Base-by-base conservation (phyloP, 2,888 invertebrate genomes). In the Linnaemya tessellans region DNA sequence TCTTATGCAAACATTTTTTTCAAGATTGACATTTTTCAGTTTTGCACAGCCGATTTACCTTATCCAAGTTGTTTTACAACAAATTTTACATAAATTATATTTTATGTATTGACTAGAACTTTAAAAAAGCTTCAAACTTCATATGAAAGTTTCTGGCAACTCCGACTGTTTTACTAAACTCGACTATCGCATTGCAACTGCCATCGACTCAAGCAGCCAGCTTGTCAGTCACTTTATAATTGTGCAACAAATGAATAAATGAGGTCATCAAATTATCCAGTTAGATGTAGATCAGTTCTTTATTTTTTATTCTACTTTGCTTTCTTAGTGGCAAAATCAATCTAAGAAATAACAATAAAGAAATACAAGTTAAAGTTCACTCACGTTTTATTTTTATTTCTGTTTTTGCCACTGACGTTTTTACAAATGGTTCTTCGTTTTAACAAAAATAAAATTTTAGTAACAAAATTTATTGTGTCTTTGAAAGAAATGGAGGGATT, bases 281-380 rank as follows among this genome's bases (percentile, higher is more conserved):
- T 41, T 80, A 70, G 73, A 84, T 84, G 77, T 84, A 56, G 64
- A 84, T 64, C 73, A 81, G 43, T 41, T 56, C 38, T 20, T 43
- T 54, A 20, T 62, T 49, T 18, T 62, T 22, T 7, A 30, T 49
- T 51, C 20, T 68, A 49, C 43, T 56, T 62, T 68, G 10, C 10
- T 54, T 35, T 18, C 56, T 64, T 51, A 13, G 56, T 41, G 22
- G 25, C 49, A 49, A 58, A 35, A 49, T 30, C 65, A n/a, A 30
- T 60, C 9, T 43, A 62, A 62, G 15, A 65, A 43, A 56, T 30
- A 71, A 35, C 18, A 78, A 60, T 9, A 62, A 62, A 51, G 11
- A 54, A 74, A 35, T 51, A 65, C n/a, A 77, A 79, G 79, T 62
- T 74, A 84, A 84, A 84, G 84, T 84, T 84, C 77, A 84, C 68